Evolutionary conservation across 2,888 invertebrate species (phyloP).

Genomic region (Limnephilus auricula): DNA sequence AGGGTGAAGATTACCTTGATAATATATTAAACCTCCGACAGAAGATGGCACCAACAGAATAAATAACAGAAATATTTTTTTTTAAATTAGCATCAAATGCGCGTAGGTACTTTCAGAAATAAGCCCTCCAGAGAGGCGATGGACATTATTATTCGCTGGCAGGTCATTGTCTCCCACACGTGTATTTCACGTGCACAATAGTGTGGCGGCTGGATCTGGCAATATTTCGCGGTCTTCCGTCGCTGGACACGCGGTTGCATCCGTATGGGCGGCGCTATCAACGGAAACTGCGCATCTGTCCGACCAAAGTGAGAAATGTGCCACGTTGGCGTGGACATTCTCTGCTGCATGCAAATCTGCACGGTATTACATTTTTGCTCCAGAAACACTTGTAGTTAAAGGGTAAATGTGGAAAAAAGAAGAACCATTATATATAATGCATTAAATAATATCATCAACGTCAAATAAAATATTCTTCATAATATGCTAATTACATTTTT

Average conservation of each 20-base stretch:
- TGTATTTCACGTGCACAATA: conserved; percentile 4
- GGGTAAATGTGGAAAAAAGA: not conserved
- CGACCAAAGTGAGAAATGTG: not conserved
- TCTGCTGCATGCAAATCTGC: not conserved
- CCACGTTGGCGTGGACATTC: not conserved
- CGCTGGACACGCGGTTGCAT: conserved; percentile 22
- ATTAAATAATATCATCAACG: too few relatives aligned
- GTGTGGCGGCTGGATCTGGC: conserved; percentile 10
- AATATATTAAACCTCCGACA: not conserved
- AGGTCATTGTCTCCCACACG: conserved; percentile 28
- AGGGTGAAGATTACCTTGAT: not conserved
- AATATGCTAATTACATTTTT: too few relatives aligned
- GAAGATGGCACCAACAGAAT: not conserved
- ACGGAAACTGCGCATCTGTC: conserved; percentile 33
- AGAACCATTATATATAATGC: too few relatives aligned
- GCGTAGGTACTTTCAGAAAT: not conserved
- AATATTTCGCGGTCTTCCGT: conserved; percentile 39
- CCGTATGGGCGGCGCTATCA: conserved; percentile 21
- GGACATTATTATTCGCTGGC: conserved; percentile 19
- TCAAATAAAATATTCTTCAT: too few relatives aligned
- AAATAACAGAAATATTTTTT: not conserved
- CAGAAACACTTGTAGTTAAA: not conserved
- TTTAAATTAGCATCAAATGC: not conserved
- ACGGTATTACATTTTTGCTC: not conserved
- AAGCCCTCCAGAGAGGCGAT: conserved; percentile 8